Conservation (phyloP, 2,888 invertebrate genomes). For the Platycheirus rosarum region DNA sequence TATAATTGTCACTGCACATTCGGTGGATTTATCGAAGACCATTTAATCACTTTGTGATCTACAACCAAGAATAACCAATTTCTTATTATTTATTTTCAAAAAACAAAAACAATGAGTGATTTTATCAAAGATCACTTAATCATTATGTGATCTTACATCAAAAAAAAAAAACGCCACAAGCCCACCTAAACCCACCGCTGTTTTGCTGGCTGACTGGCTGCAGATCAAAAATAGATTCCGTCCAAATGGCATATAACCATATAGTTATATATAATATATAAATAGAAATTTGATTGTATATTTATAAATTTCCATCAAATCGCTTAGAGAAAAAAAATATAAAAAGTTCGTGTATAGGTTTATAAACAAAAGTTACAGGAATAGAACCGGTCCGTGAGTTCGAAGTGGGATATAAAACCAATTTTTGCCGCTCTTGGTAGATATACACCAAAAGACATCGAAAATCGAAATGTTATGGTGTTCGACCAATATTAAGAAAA, state of each 20-base stretch:
- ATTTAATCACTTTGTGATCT: no score
- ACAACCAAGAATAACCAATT: no score
- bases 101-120: background rate
- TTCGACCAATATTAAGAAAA: constrained; percentile 21
- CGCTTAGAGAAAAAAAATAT: constrained; percentile 29
- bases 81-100: no score
- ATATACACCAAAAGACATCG: background rate
- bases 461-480: background rate
- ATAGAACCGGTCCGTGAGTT: constrained; percentile 54
- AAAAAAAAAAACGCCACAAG: constrained; percentile 5
- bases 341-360: constrained; percentile 56
- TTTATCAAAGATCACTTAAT: background rate
- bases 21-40: no score
- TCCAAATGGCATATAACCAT: constrained; percentile 58
- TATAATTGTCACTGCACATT: no score
- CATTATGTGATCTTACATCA: background rate
- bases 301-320: constrained; percentile 28
- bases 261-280: constrained; percentile 35
- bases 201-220: no score
- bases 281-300: constrained; percentile 22
- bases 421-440: constrained; percentile 29
- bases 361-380: constrained; percentile 70
- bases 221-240: constrained; percentile 56
- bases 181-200: background rate
- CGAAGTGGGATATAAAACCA: constrained; percentile 56